phyloP scores from a whole-genome alignment of 2,888 invertebrate species.

The Synanthedon vespiformis region DNA sequence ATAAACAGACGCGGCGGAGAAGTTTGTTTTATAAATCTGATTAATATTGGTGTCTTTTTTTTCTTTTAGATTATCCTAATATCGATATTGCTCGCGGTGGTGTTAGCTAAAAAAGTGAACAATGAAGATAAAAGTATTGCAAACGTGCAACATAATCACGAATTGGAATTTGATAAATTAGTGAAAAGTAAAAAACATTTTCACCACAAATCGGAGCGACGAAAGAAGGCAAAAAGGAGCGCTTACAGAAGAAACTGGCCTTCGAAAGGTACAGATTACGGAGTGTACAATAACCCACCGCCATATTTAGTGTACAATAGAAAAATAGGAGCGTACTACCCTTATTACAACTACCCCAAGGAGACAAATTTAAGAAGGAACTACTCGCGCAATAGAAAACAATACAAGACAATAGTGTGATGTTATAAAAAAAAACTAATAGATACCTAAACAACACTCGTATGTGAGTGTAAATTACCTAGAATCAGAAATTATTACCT shows the following conservation, averaged over 20 bases:
- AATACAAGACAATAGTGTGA: background rate
- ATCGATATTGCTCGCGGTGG: slow-evolving; percentile 11
- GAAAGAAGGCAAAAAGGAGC: slow-evolving; percentile 23
- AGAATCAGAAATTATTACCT: too few relatives aligned
- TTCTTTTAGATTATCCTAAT: slow-evolving; percentile 18
- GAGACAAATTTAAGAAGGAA: slow-evolving; percentile 23
- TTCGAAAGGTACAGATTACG: background rate
- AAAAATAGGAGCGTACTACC: slow-evolving; percentile 46
- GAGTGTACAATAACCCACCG: slow-evolving; percentile 25
- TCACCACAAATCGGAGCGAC: slow-evolving; percentile 1
- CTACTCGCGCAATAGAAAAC: background rate
- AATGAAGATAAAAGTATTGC: background rate
- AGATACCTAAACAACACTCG: too few relatives aligned
- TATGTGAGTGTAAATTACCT: too few relatives aligned
- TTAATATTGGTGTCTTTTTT: too few relatives aligned
- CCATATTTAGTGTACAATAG: slow-evolving; percentile 52
- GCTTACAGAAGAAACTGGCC: slow-evolving; percentile 16
- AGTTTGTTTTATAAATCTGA: too few relatives aligned
- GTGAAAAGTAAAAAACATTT: background rate
- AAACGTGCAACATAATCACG: background rate
- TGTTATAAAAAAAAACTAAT: too few relatives aligned
- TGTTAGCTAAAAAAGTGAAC: slow-evolving; percentile 3
- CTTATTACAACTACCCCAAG: slow-evolving; percentile 41
- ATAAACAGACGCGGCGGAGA: too few relatives aligned
- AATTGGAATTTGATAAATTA: background rate